Base-by-base conservation (phyloP, 2,888 invertebrate genomes). In the Alviniconcha strummeri region DNA sequence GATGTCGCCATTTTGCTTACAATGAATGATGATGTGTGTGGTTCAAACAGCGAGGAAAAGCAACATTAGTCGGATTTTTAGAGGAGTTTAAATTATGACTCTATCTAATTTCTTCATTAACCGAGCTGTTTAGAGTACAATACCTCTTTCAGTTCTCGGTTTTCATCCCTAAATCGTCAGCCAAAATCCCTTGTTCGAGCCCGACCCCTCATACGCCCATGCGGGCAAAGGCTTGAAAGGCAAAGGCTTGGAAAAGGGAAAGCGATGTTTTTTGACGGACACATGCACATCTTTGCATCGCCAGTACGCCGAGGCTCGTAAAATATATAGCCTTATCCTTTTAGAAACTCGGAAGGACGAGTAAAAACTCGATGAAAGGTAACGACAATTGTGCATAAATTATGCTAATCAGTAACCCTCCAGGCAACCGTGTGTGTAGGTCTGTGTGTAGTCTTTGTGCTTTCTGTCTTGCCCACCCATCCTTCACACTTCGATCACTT, bases 371-470 rank as follows among this genome's bases (percentile, higher is more conserved):
- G 83, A 85, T 83, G 67, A 83, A 85, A 85, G 85, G 85, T 85
- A 85, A 85, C 60, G 80, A 80, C 60, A 56, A 80, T 85, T 85
- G 85, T 86, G 86, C 89, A 89, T 89, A 89, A 88, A 89, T 89
- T 89, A 89, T 89, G 89, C 88, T 87, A 89, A 89, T 89, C 85
- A 87, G 87, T 83, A 77, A 85, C 79, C 84, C 55, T 52, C 64
- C 60, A 75, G 60, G 64, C 57, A 52, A 36, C 60, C 57, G 69
- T 77, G 82, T 77, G 76, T 69, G 36, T 56, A 60, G 55, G 64
- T 75, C 60, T 75, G 81, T 75, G 69, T 78, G 60, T 78, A 52
- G 15, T 78, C 36, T 60, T 78, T 78, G 60, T 78, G 78, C 78
- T 78, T 36, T 78, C 78, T 78, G 78, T 78, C 78, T 78, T 64